Evolutionary conservation across 2,888 invertebrate species (phyloP), one percentile per base, ranked within the genome.

Genomic region (Fabriciana adippe): DNA sequence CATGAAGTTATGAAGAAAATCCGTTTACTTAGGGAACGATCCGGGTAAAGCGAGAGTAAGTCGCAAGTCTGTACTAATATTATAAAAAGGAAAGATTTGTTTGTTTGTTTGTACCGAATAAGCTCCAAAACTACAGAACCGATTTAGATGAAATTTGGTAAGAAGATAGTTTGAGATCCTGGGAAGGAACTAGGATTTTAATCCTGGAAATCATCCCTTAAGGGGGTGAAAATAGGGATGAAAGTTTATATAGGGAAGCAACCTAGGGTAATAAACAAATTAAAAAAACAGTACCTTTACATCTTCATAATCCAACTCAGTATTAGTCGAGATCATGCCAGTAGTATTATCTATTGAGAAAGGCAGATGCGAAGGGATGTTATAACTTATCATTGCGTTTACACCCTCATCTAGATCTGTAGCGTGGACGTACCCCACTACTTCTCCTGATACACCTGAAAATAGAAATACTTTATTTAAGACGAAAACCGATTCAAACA

Each of bases 401-500:
- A 96, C 93, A 0, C 97, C 97, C 82, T 97, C 97, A 79, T 98
- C 98, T 0, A 95, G 95, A 82, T 98, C 98, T 0, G 95, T 95
- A 0, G 97, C 98, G 83, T 96, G 96, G 0, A 98, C 97, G 70
- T 95, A 94, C 2, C 98, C 98, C 1, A 97, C 95, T 16, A 93
- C 87, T 35, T 93, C 93, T 41, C 93, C 92, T 0, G 88, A 78
- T 6, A 89, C 80, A 56, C 94, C 93, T 93, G 74, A n/a, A 60
- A 50, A 26, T 57, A 41, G 8, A 41, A 41, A 41, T 41, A 41
- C 11, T 41, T 41, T 2, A 41, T 51, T 16, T 3, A 15, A 51
- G 16, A 51, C 50, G 16, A 50, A 3, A 16, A 15, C 16, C 2
- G 8, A 41, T 41, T 8, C 35, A 26, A 26, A 26, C 26, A 26